Conservation (phyloP, 2,888 invertebrate genomes). For the Drosophila cyrtoloma region DNA sequence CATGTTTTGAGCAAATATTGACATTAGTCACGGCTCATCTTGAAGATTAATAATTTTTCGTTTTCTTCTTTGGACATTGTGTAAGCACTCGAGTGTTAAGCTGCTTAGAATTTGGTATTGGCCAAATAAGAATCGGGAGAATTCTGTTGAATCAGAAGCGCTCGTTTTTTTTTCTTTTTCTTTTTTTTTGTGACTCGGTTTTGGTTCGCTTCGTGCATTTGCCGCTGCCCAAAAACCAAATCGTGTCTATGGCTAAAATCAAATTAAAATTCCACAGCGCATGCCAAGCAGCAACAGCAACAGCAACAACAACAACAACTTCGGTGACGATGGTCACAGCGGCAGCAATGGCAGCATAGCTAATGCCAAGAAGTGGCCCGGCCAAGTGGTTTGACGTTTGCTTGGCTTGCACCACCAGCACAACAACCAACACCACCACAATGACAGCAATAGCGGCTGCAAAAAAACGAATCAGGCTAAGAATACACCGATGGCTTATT, state of each 20-base stretch:
- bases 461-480: not conserved
- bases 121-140: conserved; percentile 40
- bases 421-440: conserved; percentile 6
- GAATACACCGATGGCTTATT: not conserved
- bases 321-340: conserved; percentile 28
- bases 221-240: conserved; percentile 70
- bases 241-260: conserved; percentile 82
- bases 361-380: conserved; percentile 78
- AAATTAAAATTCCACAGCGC: conserved; percentile 82
- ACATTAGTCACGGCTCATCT: conserved; percentile 71
- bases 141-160: conserved; percentile 24
- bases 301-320: conserved; percentile 12
- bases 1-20: conserved; percentile 66
- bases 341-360: conserved; percentile 62
- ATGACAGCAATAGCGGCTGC: not conserved
- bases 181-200: conserved; percentile 44
- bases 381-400: conserved; percentile 56
- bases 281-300: conserved; percentile 61
- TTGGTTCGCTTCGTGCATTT: conserved; percentile 62
- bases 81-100: conserved; percentile 64
- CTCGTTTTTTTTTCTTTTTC: conserved; percentile 35
- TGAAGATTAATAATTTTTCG: conserved; percentile 9
- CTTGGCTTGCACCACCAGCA: conserved; percentile 46
- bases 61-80: conserved; percentile 45
- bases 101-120: conserved; percentile 51